A percentile compares a stretch with the other conserved stretches of the same genome.
Conservation (phyloP, 2,797 vertebrate genomes). For the Nothura maculosa region DNA sequence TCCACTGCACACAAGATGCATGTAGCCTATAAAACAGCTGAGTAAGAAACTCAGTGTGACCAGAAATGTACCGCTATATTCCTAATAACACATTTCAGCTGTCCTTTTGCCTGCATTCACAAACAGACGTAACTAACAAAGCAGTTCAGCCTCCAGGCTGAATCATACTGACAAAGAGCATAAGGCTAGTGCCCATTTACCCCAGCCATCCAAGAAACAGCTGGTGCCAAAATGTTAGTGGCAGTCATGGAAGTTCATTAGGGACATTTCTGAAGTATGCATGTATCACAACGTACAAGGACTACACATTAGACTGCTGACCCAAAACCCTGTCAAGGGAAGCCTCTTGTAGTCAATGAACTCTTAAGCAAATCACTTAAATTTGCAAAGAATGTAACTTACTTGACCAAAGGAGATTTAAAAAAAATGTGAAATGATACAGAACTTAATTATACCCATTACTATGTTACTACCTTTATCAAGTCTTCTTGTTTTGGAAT, state of each 20-base stretch:
- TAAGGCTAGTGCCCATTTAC: neutral
- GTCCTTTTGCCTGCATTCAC: neutral
- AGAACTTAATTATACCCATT: neutral
- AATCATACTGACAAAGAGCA: neutral
- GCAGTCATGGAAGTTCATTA: neutral
- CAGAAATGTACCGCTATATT: neutral
- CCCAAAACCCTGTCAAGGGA: neutral
- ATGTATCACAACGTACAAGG: neutral
- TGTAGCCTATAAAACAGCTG: neutral
- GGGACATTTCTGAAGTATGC: neutral
- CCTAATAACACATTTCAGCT: neutral
- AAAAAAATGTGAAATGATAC: neutral
- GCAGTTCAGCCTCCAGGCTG: neutral
- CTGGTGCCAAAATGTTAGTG: neutral
- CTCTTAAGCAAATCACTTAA: neutral
- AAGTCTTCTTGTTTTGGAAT: neutral
- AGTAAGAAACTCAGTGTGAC: neutral
- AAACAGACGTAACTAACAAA: neutral
- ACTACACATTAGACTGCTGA: neutral
- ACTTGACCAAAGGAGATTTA: neutral
- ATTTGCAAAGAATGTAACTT: neutral
- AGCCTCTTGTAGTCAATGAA: neutral
- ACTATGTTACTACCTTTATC: fast-evolving
- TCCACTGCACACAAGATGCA: neutral
- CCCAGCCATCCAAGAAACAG: neutral